phyloP scores from a whole-genome alignment of 2,888 invertebrate genomes.

The Lycaena phlaeas region DNA sequence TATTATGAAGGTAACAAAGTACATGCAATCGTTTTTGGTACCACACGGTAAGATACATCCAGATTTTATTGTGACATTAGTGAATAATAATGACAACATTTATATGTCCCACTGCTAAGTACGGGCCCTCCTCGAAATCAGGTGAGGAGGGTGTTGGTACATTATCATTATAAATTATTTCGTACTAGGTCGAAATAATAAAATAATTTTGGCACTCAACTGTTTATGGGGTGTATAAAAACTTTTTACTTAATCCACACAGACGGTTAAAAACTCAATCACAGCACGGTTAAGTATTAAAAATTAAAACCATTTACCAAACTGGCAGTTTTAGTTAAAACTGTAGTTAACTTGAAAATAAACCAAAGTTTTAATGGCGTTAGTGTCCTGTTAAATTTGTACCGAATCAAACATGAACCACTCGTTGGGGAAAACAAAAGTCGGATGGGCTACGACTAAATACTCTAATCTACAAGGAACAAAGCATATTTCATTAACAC shows the following conservation, averaged over 20 bases:
- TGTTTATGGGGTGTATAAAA: no score
- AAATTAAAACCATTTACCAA: constrained; percentile 11
- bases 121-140: no score
- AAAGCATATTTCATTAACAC: background rate
- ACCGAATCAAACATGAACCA: constrained; percentile 17
- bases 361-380: constrained; percentile 15
- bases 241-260: background rate
- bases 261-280: constrained; percentile 4
- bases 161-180: no score
- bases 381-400: constrained; percentile 13
- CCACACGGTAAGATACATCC: no score
- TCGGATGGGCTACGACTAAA: constrained; percentile 16
- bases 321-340: constrained; percentile 14
- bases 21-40: no score
- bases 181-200: no score
- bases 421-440: constrained; percentile 28
- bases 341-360: constrained; percentile 11
- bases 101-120: no score
- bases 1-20: no score
- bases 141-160: no score
- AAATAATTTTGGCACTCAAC: no score
- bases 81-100: no score
- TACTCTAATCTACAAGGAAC: constrained; percentile 1
- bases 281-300: constrained; percentile 7
- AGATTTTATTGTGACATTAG: no score